Base-by-base conservation (phyloP, 23 tunicate genomes). In the Halocynthia aurantium region DNA sequence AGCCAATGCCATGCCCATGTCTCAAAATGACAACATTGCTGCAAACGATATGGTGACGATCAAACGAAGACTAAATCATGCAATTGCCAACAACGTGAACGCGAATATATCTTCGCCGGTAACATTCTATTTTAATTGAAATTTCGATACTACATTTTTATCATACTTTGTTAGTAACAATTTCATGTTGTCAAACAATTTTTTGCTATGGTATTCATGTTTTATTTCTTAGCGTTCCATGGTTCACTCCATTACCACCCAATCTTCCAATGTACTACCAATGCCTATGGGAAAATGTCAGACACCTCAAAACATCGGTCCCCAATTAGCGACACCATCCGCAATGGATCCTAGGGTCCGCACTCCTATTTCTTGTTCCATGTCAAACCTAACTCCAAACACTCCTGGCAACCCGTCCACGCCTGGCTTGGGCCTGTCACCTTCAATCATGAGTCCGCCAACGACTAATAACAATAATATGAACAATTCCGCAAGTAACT, bases 11-110 rank as follows among this genome's bases (percentile, higher is more conserved):
- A 44, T 56, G 22, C 55, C 19, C 73, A 53, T 13, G 52, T 54
- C 8, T 54, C 75, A 52, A 57, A 50, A 53, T 8, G 94, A 82
- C 56, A 70, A 82, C 73, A 78, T 87, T 15, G 94, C 94, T 40
- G 77, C 82, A 6, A 75, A 78, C 73, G 94, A 87, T 52, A 77
- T 87, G 84, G 94, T 87, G 9, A 72, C 94, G 22, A 87, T 87
- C 11, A 82, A 77, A 69, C 82, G 73, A 62, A 67, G 80, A 77
- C 55, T 87, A 40, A 87, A 87, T 62, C 94, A 76, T 20, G 80
- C 83, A 61, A 19, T 22, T 21, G 8, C 55, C 19, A 61, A 40
- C 55, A 76, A 63, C 69, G 82, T 57, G 12, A 55, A 20, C 52
- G 61, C 6, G 11, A 81, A 64, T 64, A 31, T 31, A 31, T 31